phyloP scores from a whole-genome alignment of 2,113 vertebrate genomes.

The Peromyscus maniculatus region DNA sequence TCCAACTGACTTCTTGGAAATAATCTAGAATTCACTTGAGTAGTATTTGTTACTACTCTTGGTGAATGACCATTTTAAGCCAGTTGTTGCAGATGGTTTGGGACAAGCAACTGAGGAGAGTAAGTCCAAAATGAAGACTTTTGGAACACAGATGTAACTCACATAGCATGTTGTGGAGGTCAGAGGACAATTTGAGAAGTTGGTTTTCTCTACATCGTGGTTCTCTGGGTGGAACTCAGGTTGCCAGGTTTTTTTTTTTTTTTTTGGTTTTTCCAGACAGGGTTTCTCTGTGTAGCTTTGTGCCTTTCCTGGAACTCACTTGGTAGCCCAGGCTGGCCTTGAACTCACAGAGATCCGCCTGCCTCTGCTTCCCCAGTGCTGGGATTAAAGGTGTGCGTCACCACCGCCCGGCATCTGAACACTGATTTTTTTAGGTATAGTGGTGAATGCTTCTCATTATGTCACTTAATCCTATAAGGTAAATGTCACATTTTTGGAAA shows the following conservation, averaged over 20 bases:
- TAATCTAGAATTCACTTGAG: background rate
- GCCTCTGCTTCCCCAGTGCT: too few species aligned
- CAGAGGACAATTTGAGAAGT: background rate
- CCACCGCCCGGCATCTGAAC: too few species aligned
- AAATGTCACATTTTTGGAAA: constrained; percentile 42
- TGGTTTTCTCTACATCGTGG: background rate
- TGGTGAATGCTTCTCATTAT: background rate
- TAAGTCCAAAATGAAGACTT: constrained; percentile 20
- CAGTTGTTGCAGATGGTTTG: background rate
- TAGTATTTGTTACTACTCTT: constrained; percentile 14
- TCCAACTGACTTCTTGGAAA: background rate
- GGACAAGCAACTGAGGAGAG: background rate
- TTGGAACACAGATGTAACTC: background rate
- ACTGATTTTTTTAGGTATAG: background rate
- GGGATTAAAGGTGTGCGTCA: too few species aligned
- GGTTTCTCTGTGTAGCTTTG: too few species aligned
- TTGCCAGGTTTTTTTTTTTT: background rate
- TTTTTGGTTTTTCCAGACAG: too few species aligned
- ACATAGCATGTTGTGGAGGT: background rate
- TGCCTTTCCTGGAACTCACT: too few species aligned
- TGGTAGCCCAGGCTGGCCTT: too few species aligned
- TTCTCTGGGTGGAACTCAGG: background rate
- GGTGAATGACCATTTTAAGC: constrained; percentile 39
- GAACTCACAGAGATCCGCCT: too few species aligned
- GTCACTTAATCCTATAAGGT: background rate